Percentiles rank a stretch among this genome's conserved stretches.
Conservation (phyloP, 2,888 invertebrate genomes). For the Papilio protenor region DNA sequence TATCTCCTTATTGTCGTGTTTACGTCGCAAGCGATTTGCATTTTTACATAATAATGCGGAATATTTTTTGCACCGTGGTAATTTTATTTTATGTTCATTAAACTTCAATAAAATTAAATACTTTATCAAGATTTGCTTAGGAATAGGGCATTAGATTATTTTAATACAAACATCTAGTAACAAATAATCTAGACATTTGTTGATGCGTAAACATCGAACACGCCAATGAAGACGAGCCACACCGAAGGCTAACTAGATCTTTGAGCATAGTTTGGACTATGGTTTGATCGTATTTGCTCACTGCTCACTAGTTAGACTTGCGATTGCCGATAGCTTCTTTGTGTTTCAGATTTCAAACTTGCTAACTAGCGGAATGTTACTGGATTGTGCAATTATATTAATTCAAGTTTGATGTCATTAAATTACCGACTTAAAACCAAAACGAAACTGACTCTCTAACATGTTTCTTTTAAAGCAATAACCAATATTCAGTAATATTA, state of each 20-base stretch:
- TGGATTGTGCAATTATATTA: slow-evolving; percentile 45
- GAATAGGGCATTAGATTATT: background rate
- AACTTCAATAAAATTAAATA: background rate
- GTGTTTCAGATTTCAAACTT: slow-evolving; percentile 74
- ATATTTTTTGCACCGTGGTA: background rate
- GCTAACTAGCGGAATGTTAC: slow-evolving; percentile 74
- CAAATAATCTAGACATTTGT: slow-evolving; percentile 7
- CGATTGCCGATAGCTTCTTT: slow-evolving; percentile 78
- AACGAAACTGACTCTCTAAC: background rate
- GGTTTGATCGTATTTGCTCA: slow-evolving; percentile 77
- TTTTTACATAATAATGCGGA: slow-evolving; percentile 31
- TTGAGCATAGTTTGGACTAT: slow-evolving; percentile 77
- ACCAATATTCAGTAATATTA: too few relatives aligned
- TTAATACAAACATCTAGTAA: background rate
- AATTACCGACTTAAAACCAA: background rate
- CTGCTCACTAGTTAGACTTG: slow-evolving; percentile 76
- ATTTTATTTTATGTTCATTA: background rate
- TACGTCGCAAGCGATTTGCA: slow-evolving; percentile 26
- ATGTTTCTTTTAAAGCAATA: too few relatives aligned
- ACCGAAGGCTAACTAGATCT: slow-evolving; percentile 79
- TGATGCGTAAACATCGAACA: slow-evolving; percentile 53
- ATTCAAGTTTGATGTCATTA: background rate
- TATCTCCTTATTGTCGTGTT: slow-evolving; percentile 4
- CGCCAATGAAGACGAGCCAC: slow-evolving; percentile 68
- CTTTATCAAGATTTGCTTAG: background rate